Base-by-base conservation (phyloP, 1,140 invertebrate genomes). In the Anastrepha obliqua region DNA sequence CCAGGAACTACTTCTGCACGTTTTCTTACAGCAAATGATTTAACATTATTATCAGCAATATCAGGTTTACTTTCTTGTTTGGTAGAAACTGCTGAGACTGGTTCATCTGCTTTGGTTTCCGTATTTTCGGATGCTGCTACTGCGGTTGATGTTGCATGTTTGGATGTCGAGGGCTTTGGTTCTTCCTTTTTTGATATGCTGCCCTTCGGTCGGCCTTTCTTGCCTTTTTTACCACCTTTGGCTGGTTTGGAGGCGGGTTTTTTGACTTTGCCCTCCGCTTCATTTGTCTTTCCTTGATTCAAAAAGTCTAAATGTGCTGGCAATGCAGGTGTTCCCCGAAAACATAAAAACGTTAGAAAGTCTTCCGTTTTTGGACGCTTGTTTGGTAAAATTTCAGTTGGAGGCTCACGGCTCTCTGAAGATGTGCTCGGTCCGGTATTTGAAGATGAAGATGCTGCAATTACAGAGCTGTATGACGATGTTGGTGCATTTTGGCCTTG, bases 271-370 rank as follows among this genome's bases (percentile, higher is more conserved):
- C 39, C 13, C 8, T 92, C 90, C 7, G 90, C 81, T 67, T 89
- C 89, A 87, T 92, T 92, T 20, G 89, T 85, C 74, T 92, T 92
- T 51, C 92, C 92, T 90, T 93, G 92, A 89, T 97, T 97, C 87
- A 97, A 96, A 89, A 96, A 97, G 92, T 97, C 96, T 85, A 97
- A 93, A 88, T 95, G 95, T 4, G 96, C 94, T 58, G 97, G 97
- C 88, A 97, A 93, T 88, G 96, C 95, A 29, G 96, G 94, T 44
- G 97, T 97, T 86, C 97, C 97, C 94, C 97, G 94, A 89, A 97
- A 96, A 93, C 97, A 98, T 5, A 98, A 94, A 93, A 98, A 98
- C 88, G 97, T 98, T 42, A 98, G 91, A 92, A 98, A 98, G 93
- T 98, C 97, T 94, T 98, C 97, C 5, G 97, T 97, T 90, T 97